Evolutionary conservation across 2,797 vertebrate genomes (phyloP).

Genomic region (Zonotrichia albicollis): DNA sequence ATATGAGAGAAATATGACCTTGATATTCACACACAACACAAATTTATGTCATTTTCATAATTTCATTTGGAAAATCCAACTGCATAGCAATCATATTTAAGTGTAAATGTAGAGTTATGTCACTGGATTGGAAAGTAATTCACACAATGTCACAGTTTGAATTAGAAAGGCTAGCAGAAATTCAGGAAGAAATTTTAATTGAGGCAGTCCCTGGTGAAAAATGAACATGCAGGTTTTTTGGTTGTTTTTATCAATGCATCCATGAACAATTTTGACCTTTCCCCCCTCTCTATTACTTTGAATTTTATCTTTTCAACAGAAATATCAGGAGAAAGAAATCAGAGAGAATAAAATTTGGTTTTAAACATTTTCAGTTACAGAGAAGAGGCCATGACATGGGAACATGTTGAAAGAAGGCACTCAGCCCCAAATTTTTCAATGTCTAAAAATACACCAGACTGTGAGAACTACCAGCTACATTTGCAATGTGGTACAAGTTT

Average conservation of each 20-base stretch:
- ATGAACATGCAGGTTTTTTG: not conserved
- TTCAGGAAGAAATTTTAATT: not conserved
- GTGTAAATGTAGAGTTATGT: not conserved
- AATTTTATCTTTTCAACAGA: slow-evolving; percentile 19
- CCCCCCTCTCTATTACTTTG: not conserved
- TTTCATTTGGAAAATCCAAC: not conserved
- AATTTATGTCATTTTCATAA: not conserved
- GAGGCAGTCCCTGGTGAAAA: not conserved
- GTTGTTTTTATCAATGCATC: not conserved
- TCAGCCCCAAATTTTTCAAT: slow-evolving; percentile 35
- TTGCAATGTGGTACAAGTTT: slow-evolving; percentile 59
- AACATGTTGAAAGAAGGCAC: slow-evolving; percentile 50
- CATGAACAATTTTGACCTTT: not conserved
- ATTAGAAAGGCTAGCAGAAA: not conserved
- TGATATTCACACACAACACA: not conserved
- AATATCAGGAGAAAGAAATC: slow-evolving; percentile 16
- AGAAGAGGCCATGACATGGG: slow-evolving; percentile 17
- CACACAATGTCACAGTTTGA: not conserved
- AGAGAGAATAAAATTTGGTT: slow-evolving; percentile 21
- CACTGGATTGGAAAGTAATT: not conserved
- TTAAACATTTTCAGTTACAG: slow-evolving; percentile 22
- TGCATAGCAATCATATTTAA: not conserved
- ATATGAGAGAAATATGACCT: not conserved
- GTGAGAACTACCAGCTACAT: slow-evolving; percentile 57
- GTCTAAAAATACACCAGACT: slow-evolving; percentile 61